Conservation (phyloP, 2,113 vertebrate species). For the Albula goreensis region DNA sequence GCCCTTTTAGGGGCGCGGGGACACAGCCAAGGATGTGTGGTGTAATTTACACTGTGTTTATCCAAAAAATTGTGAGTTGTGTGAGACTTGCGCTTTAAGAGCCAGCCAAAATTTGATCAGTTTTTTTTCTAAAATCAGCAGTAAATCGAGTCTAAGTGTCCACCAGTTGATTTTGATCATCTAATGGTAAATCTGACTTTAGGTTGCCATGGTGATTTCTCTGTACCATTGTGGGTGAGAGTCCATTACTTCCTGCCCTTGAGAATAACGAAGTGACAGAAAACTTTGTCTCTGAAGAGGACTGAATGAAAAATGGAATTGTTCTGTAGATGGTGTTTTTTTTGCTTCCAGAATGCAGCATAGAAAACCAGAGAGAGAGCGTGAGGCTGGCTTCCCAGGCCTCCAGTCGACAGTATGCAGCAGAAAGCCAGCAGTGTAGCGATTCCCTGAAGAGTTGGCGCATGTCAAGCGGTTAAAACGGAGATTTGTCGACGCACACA, state of each 20-base stretch:
- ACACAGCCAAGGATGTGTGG: neutral
- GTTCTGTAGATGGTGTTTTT: neutral
- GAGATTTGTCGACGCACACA: conserved; percentile 12
- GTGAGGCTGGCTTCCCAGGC: too few species aligned
- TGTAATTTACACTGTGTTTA: neutral
- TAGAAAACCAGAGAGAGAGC: neutral
- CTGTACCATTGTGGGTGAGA: neutral
- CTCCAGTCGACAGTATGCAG: neutral
- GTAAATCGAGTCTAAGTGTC: neutral
- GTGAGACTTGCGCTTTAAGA: neutral
- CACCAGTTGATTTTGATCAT: neutral
- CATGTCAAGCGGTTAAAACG: neutral
- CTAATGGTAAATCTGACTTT: neutral
- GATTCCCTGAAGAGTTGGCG: neutral
- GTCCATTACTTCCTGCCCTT: neutral
- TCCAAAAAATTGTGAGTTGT: neutral
- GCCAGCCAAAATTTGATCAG: too few species aligned
- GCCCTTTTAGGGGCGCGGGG: neutral
- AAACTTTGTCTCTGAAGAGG: neutral
- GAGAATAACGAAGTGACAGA: neutral
- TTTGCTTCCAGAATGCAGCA: conserved; percentile 2
- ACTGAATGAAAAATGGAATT: conserved; percentile 22
- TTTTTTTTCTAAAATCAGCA: neutral
- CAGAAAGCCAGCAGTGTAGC: neutral
- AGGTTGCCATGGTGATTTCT: neutral